Evolutionary conservation across 2,888 invertebrate genomes (phyloP), one percentile per base, ranked within the genome.

Genomic region (Ernsta delagoae): DNA sequence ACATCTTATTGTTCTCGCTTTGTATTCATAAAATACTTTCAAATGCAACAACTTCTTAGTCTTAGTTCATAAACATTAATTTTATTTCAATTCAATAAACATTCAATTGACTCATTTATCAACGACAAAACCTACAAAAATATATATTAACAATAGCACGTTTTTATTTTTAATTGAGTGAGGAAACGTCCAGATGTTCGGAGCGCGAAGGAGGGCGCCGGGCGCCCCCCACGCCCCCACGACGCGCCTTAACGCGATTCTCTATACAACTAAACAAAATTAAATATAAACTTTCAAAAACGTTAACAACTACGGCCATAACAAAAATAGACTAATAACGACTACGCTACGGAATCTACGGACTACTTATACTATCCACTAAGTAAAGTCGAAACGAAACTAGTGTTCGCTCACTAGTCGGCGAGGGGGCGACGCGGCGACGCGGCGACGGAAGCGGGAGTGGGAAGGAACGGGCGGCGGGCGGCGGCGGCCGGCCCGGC

Each of bases 1-100:
- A 91, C 90, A 87, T 87, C 87, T 91, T 90, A 92, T 92, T 92
- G 92, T 91, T 92, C 92, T 92, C 90, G 90, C 87, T 90, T 90
- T 89, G 90, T 90, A 91, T 91, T 83, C 90, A 89, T 90, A 92
- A 91, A 91, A 92, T 91, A 92, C 92, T 90, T 92, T 91, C 89
- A 92, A 92, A 93, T 93, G 92, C 92, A 92, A 93, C 92, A 93
- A 93, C 89, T 89, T 88, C 90, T 91, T 92, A 92, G 85, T 89
- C 90, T 91, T 92, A 92, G 78, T 86, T 88, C 89, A 90, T 91
- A 90, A 90, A 92, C 89, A 89, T 91, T 88, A 83, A 77, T 87
- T 89, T 90, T 87, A 84, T 82, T 87, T 90, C 86, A 88, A 89
- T 92, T 90, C 88, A 89, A 84, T 92, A 90, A 92, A 90, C 90